phyloP scores from a whole-genome alignment of 2,888 invertebrate species.

The Drosophila parthenogenetica region DNA sequence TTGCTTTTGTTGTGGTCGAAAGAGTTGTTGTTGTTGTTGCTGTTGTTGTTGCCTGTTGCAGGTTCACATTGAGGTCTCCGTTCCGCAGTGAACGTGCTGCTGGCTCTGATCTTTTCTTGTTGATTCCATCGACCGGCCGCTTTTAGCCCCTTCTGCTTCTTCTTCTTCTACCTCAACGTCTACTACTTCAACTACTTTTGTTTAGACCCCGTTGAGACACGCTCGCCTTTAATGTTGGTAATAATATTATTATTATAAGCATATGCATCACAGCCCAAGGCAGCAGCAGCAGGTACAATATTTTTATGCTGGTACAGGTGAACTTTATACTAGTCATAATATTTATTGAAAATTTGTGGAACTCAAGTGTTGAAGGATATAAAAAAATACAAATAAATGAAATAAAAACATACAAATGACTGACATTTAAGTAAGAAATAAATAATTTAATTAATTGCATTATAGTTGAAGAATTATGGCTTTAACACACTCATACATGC shows the following conservation, averaged over 20 bases:
- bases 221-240: constrained; percentile 75
- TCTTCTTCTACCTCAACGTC: constrained; percentile 10
- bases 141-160: constrained; percentile 35
- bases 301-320: constrained; percentile 85
- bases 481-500: neutral
- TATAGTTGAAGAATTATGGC: constrained; percentile 5
- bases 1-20: constrained; percentile 66
- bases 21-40: constrained; percentile 61
- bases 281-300: constrained; percentile 79
- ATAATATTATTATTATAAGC: constrained; percentile 73
- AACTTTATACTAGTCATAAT: constrained; percentile 36
- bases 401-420: no score
- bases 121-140: constrained; percentile 50
- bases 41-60: constrained; percentile 34
- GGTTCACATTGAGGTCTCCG: constrained; percentile 58
- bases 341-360: constrained; percentile 27
- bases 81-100: constrained; percentile 68
- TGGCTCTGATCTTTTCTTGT: constrained; percentile 59
- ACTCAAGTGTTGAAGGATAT: constrained; percentile 1
- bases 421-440: neutral
- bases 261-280: constrained; percentile 41
- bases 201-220: constrained; percentile 43
- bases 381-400: constrained; percentile 1
- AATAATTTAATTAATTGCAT: constrained; percentile 20
- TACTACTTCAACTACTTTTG: constrained; percentile 31